These are phyloP conservation scores for Metopia argyrocephala DNA, from an alignment of 2,888 invertebrate genomes.

Conservation along the genomic window DNA sequence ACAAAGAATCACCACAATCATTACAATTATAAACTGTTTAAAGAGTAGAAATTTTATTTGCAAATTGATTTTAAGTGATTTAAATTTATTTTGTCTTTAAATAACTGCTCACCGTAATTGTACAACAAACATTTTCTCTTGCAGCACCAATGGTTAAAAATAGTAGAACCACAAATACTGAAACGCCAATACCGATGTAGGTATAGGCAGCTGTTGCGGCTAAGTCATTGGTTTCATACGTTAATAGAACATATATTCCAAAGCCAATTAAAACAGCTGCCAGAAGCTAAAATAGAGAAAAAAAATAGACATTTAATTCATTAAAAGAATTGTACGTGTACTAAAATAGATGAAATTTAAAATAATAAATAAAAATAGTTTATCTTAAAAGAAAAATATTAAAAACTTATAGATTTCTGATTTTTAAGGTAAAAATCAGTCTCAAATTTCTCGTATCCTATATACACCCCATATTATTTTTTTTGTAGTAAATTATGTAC, in stretches of 20 bases:
- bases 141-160: conserved; percentile 94
- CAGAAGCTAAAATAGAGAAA: conserved; percentile 67
- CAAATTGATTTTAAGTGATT: background rate
- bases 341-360: too few species aligned
- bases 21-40: conserved; percentile 70
- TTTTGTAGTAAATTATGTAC: too few species aligned
- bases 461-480: too few species aligned
- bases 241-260: conserved; percentile 69
- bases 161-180: conserved; percentile 83
- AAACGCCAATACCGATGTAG: conserved; percentile 69
- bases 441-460: too few species aligned
- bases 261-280: conserved; percentile 73
- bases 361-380: too few species aligned
- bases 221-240: conserved; percentile 68
- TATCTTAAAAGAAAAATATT: too few species aligned
- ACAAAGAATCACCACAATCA: conserved; percentile 69
- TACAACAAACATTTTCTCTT: conserved; percentile 91
- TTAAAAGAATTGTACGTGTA: too few species aligned
- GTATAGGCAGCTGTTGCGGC: conserved; percentile 64
- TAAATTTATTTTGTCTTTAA: background rate
- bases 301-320: background rate
- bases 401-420: too few species aligned
- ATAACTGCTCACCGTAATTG: conserved; percentile 84
- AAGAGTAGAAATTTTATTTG: background rate
- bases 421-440: too few species aligned